These are phyloP conservation scores for Siphamia tubifer DNA, from an alignment of 2,113 vertebrate species.

Conservation along the genomic window DNA sequence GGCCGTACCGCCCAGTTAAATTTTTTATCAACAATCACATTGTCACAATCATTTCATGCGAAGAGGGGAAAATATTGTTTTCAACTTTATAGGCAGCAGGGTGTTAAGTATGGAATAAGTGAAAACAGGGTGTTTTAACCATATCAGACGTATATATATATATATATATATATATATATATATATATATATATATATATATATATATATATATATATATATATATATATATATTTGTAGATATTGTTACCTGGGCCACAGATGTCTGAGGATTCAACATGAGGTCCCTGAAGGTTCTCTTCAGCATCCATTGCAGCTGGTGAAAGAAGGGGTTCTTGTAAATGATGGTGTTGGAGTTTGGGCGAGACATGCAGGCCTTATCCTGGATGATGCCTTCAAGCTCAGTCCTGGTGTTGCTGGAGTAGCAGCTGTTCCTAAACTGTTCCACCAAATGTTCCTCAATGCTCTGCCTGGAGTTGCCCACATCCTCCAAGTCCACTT, in stretches of 20 bases:
- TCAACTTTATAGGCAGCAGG: no score
- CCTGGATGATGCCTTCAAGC: slow-evolving; percentile 75
- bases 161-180: no score
- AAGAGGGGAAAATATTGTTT: no score
- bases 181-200: no score
- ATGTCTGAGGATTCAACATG: slow-evolving; percentile 88
- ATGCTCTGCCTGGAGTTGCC: slow-evolving; percentile 58
- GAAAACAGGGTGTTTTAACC: no score
- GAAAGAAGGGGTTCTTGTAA: slow-evolving; percentile 86
- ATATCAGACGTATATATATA: no score
- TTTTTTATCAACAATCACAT: no score
- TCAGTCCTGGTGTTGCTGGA: slow-evolving; percentile 73
- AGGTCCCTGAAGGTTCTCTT: slow-evolving; percentile 88
- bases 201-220: no score
- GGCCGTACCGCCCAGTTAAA: no score
- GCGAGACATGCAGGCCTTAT: slow-evolving; percentile 55
- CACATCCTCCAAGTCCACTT: slow-evolving; percentile 58
- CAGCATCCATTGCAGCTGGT: slow-evolving; percentile 89
- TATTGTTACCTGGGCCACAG: slow-evolving; percentile 86
- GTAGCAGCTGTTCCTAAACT: slow-evolving; percentile 80
- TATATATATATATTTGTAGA: no score
- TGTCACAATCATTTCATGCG: no score
- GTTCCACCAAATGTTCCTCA: slow-evolving; percentile 80
- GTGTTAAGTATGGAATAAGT: no score
- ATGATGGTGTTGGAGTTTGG: slow-evolving; percentile 68